phyloP scores from a whole-genome alignment of 2,797 vertebrate species.

The Coracias cyanogaster region DNA sequence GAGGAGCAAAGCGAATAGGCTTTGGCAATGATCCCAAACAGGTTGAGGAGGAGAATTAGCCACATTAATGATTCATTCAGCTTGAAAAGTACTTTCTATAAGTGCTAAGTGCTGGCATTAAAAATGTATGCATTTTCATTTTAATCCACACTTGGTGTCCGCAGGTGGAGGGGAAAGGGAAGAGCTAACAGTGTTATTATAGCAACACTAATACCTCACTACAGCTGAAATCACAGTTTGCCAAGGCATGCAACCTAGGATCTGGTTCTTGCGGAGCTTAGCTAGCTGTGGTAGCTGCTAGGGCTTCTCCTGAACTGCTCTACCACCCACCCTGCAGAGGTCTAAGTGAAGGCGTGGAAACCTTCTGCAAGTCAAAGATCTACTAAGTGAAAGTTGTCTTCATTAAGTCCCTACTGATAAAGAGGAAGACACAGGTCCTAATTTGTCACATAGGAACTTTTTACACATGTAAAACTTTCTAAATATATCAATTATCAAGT shows the following conservation, averaged over 20 bases:
- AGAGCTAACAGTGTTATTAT: not conserved
- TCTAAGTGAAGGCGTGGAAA: not conserved
- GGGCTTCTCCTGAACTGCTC: not conserved
- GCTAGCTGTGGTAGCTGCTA: not conserved
- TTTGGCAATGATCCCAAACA: slow-evolving; percentile 6
- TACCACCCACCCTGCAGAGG: not conserved
- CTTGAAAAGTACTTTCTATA: slow-evolving; percentile 37
- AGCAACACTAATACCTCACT: not conserved
- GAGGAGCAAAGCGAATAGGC: not conserved
- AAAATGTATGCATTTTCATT: slow-evolving; percentile 53
- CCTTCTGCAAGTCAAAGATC: not conserved
- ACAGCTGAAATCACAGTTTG: not conserved
- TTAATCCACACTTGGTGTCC: not conserved
- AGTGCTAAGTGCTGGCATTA: slow-evolving; percentile 60
- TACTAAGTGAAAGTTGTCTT: not conserved
- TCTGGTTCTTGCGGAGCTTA: not conserved
- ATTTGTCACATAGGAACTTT: not conserved
- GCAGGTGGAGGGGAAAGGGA: not conserved
- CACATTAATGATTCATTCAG: slow-evolving; percentile 50
- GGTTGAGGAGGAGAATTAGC: not conserved
- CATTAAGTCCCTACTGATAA: not conserved
- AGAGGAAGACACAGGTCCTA: not conserved
- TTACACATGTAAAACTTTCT: not conserved
- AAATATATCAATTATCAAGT: not conserved
- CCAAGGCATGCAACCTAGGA: not conserved